Evolutionary conservation across 2,113 vertebrate species (phyloP).

Genomic region (Ancistrus triradiatus): DNA sequence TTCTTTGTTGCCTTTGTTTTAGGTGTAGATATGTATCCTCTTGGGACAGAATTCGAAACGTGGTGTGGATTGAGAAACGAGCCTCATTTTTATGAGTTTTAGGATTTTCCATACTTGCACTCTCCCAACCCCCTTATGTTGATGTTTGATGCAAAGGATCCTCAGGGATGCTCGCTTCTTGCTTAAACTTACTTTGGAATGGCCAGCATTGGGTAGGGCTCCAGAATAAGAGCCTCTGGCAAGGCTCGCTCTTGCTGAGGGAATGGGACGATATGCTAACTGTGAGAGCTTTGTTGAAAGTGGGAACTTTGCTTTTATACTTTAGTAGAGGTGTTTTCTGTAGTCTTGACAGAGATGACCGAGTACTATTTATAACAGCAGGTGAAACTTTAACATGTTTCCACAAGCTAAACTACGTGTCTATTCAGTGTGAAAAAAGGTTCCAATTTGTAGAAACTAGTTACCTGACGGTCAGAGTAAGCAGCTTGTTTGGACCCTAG

Average conservation of each 20-base stretch:
- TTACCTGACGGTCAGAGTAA: too few relatives aligned
- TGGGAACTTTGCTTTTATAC: constrained; percentile 44
- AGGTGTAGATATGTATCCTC: constrained; percentile 49
- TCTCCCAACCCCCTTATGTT: neutral
- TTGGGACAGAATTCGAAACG: constrained; percentile 35
- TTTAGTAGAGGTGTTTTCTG: neutral
- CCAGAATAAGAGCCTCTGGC: constrained; percentile 41
- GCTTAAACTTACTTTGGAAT: constrained; percentile 40
- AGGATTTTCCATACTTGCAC: constrained; percentile 4
- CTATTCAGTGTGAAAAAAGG: too few relatives aligned
- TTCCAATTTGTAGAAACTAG: too few relatives aligned
- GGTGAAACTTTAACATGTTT: too few relatives aligned
- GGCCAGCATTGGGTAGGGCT: constrained; percentile 46
- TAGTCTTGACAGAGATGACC: too few relatives aligned
- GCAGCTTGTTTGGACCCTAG: too few relatives aligned
- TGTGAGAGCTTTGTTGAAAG: constrained; percentile 13
- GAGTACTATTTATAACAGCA: too few relatives aligned
- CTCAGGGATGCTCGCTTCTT: constrained; percentile 31
- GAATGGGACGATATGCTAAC: constrained; percentile 43
- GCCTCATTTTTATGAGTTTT: constrained; percentile 32
- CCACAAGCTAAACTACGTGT: too few relatives aligned
- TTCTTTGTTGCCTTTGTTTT: constrained; percentile 61
- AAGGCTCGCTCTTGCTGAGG: constrained; percentile 41
- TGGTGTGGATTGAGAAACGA: constrained; percentile 24
- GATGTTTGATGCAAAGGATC: constrained; percentile 17